Evolutionary conservation across 2,888 invertebrate genomes (phyloP).

Genomic region (Malthinus seriepunctatus): DNA sequence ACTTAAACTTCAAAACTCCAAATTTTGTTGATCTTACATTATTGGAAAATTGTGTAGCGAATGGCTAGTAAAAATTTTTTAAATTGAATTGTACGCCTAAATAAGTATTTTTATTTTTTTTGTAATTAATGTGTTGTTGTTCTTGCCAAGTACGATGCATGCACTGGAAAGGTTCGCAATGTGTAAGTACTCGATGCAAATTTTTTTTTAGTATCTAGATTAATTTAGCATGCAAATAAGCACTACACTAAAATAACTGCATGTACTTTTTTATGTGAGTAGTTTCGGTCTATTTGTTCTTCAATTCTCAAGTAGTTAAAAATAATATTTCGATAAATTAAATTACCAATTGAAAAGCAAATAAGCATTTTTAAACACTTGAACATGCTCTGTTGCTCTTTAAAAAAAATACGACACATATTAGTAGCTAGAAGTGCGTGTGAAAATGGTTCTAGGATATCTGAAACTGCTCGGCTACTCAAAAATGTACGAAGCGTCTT

Average conservation of each 20-base stretch:
- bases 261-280: neutral
- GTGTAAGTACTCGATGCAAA: constrained; percentile 72
- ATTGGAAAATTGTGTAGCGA: no score
- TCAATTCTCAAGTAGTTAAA: neutral
- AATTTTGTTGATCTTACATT: no score
- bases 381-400: constrained; percentile 15
- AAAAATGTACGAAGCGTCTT: constrained; percentile 94
- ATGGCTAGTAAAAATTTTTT: no score
- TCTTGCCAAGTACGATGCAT: constrained; percentile 77
- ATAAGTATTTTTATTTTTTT: constrained; percentile 5
- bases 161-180: constrained; percentile 86
- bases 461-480: constrained; percentile 95
- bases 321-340: no score
- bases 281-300: neutral
- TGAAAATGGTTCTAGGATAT: constrained; percentile 73
- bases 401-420: constrained; percentile 28
- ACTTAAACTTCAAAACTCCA: no score
- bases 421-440: constrained; percentile 36
- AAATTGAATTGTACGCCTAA: neutral
- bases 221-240: constrained; percentile 7
- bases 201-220: constrained; percentile 2
- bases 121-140: constrained; percentile 50
- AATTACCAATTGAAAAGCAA: neutral
- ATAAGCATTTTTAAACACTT: constrained; percentile 14
- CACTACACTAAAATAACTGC: constrained; percentile 11